A percentile compares a stretch with the other conserved stretches of the same genome.
phyloP scores from a whole-genome alignment of 2,797 vertebrate genomes.

The Notoglanidium macrostoma region DNA sequence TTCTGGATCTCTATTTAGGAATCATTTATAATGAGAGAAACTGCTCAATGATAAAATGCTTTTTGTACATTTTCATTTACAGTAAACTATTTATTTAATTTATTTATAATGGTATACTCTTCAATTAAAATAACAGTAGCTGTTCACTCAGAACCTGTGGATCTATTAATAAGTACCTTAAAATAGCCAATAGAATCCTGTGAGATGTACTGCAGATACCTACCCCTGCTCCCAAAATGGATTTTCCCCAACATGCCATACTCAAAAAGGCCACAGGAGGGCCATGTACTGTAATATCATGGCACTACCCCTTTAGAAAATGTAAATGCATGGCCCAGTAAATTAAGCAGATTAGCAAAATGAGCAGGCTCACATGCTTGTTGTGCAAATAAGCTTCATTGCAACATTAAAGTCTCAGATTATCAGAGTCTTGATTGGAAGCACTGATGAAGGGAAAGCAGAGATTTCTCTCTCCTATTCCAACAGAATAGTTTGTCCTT shows the following conservation, averaged over 20 bases:
- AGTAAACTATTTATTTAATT: not conserved
- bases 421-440: not conserved
- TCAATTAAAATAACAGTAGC: not conserved
- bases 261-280: conserved; percentile 64
- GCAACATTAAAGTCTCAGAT: not conserved
- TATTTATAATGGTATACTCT: not conserved
- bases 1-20: not conserved
- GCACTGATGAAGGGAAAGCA: not conserved
- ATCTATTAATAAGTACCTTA: not conserved
- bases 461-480: not conserved
- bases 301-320: not conserved
- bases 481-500: not conserved
- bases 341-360: conserved; percentile 71
- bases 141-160: too few relatives aligned
- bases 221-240: not conserved
- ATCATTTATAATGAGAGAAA: not conserved
- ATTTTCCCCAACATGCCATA: conserved; percentile 59
- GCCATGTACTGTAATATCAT: conserved; percentile 49
- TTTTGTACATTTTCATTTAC: not conserved
- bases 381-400: not conserved
- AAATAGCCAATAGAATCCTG: not conserved
- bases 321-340: conserved; percentile 52
- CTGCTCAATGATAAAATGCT: not conserved
- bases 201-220: not conserved
- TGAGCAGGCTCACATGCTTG: conserved; percentile 63